Base-by-base conservation (phyloP, 1,140 invertebrate species). In the Pseudomyrmex sp. region DNA sequence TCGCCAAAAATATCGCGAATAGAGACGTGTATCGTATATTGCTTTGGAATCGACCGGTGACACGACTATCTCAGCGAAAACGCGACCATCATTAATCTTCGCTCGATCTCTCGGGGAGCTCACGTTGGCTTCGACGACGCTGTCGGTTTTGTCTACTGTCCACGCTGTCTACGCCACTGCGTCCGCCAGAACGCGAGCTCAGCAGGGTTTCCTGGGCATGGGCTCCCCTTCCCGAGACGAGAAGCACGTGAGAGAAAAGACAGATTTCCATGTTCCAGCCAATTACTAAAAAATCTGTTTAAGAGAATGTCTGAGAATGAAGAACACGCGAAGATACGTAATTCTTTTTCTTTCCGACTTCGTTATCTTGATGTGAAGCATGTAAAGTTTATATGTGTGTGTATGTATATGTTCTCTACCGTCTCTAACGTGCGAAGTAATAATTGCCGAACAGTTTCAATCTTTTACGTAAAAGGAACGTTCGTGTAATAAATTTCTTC, bases 71-170 rank as follows among this genome's bases (percentile, higher is more conserved):
- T 83, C 88, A 72, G 65, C 82, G 56, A 58, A 89, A 35, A 83
- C 76, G 87, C 84, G 85, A 86, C 83, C 72, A 90, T 93, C 93
- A 94, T 94, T 94, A 94, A 93, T 94, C 92, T 93, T 83, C 68
- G 65, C 86, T 84, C 73, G 82, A 56, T 56, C 35, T 35, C 35
- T 35, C 66, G 26, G 65, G 56, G 72, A 75, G 65, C 46, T 74
- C 48, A 58, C 63, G 35, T 46, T 13, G 35, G 3, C 20, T 59
- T 77, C 54, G 84, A 83, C 66, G 86, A 85, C 86, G 77, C 79
- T 50, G 18, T 56, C 65, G 52, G 26, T 63, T 83, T 84, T 56
- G 54, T 13, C 70, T 70, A 52, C 61, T 66, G 26, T 59, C 44
- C 10, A 7, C 9, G 20, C 18, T 50, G 44, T 59, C 76, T 82